These are phyloP conservation scores for Ochotona curzoniae DNA, from an alignment of 2,113 vertebrate species.

Conservation along the genomic window DNA sequence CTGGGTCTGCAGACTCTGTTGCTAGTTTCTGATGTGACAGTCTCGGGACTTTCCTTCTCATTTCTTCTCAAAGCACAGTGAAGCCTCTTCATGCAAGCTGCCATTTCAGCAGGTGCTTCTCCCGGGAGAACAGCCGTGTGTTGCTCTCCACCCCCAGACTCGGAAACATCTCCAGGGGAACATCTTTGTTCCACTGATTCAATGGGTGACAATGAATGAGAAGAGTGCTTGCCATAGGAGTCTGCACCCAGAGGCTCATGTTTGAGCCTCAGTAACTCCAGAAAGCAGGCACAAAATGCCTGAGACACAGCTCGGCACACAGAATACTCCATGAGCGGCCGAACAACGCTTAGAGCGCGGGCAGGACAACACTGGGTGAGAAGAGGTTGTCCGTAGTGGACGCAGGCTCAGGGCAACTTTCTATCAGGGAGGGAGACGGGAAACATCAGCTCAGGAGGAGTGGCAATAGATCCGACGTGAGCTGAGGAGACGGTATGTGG, in stretches of 20 bases:
- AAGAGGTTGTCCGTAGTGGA: not conserved
- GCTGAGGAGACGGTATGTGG: not conserved
- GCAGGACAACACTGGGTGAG: not conserved
- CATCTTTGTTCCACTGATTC: not conserved
- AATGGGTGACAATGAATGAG: too few relatives aligned
- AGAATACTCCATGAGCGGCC: not conserved
- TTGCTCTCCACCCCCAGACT: not conserved
- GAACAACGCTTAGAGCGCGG: slow-evolving; percentile 23
- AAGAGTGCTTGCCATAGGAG: too few relatives aligned
- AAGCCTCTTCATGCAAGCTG: not conserved
- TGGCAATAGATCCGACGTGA: not conserved
- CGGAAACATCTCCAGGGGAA: slow-evolving; percentile 11
- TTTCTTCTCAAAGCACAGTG: not conserved
- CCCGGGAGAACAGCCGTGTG: slow-evolving; percentile 19
- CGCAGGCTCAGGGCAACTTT: not conserved
- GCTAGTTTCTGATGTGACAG: not conserved
- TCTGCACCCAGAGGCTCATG: too few relatives aligned
- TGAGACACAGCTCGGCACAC: not conserved
- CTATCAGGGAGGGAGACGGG: not conserved
- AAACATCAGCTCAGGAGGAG: not conserved
- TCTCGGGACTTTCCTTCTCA: not conserved
- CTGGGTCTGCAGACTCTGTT: not conserved
- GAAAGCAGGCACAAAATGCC: too few relatives aligned
- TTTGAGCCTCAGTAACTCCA: too few relatives aligned
- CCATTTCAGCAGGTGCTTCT: not conserved